phyloP scores from a whole-genome alignment of 2,888 invertebrate species.

The Drosophila prolongata region DNA sequence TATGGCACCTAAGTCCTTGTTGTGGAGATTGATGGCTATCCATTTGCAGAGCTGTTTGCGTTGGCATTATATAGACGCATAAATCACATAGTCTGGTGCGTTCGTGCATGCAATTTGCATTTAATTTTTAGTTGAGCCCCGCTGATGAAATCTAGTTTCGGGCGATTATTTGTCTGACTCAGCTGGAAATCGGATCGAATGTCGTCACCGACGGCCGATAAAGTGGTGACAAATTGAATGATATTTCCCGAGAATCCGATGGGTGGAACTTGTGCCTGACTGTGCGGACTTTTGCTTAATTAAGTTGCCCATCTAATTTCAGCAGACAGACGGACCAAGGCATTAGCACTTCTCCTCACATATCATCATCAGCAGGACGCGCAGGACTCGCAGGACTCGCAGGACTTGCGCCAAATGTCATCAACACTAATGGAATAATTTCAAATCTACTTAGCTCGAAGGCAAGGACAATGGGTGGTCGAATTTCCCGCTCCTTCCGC shows the following conservation, averaged over 20 bases:
- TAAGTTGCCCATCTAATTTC: slow-evolving; percentile 44
- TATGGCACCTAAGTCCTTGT: slow-evolving; percentile 21
- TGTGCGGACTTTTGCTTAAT: slow-evolving; percentile 24
- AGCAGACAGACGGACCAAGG: slow-evolving; percentile 19
- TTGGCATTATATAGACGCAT: slow-evolving; percentile 41
- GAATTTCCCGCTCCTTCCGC: slow-evolving; percentile 3
- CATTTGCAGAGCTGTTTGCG: slow-evolving; percentile 41
- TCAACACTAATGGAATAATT: slow-evolving; percentile 79
- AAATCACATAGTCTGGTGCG: slow-evolving; percentile 48
- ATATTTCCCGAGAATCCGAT: not conserved
- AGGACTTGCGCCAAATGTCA: slow-evolving; percentile 64
- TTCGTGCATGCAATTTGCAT: slow-evolving; percentile 69
- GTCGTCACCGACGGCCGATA: slow-evolving; percentile 42
- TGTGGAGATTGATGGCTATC: slow-evolving; percentile 65
- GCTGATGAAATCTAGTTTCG: slow-evolving; percentile 35
- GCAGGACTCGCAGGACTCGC: slow-evolving; percentile 6
- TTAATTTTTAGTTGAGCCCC: slow-evolving; percentile 49
- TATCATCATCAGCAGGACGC: slow-evolving; percentile 44
- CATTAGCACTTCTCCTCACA: slow-evolving; percentile 51
- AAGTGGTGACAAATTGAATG: slow-evolving; percentile 53
- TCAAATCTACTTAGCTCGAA: slow-evolving; percentile 74
- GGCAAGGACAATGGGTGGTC: slow-evolving; percentile 47
- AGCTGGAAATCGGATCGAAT: slow-evolving; percentile 36
- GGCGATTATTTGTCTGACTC: slow-evolving; percentile 50
- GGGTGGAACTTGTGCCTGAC: not conserved